Evolutionary conservation across 2,888 invertebrate species (phyloP).

Genomic region (Pyrochroa serraticornis): DNA sequence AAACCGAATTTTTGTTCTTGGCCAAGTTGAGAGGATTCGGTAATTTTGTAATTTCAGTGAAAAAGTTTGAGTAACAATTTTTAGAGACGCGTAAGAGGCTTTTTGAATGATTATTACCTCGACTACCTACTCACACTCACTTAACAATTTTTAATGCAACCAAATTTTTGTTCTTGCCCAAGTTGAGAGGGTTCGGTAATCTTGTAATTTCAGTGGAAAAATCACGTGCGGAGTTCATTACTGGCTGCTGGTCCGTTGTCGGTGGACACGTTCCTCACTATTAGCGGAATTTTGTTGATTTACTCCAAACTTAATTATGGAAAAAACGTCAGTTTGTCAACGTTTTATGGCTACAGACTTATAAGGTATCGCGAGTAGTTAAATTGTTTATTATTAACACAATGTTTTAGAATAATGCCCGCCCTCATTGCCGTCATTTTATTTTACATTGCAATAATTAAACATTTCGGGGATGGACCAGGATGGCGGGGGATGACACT

Average conservation of each 20-base stretch:
- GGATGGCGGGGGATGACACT: constrained; percentile 48
- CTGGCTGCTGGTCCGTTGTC: constrained; percentile 59
- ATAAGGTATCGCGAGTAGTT: constrained; percentile 53
- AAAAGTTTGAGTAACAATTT: no score
- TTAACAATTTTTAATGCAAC: no score
- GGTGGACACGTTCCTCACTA: constrained; percentile 67
- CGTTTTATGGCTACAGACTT: constrained; percentile 55
- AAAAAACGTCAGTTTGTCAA: constrained; percentile 44
- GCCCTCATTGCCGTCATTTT: constrained; percentile 55
- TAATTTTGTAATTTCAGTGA: no score
- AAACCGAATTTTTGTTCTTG: no score
- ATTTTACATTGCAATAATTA: constrained; percentile 54
- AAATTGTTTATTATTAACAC: background rate
- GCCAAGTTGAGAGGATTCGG: no score
- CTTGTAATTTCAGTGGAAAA: constrained; percentile 50
- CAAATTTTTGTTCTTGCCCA: no score
- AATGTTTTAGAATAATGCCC: constrained; percentile 45
- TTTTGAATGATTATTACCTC: no score
- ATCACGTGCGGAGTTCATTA: constrained; percentile 16
- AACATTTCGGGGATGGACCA: constrained; percentile 57
- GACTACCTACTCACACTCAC: no score
- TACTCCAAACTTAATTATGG: constrained; percentile 50
- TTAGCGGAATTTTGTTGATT: constrained; percentile 64
- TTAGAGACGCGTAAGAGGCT: no score
- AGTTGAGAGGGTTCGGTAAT: no score